Evolutionary conservation across 2,888 invertebrate genomes (phyloP), one percentile per base, ranked within the genome.

Genomic region (Pilophorus perplexus): DNA sequence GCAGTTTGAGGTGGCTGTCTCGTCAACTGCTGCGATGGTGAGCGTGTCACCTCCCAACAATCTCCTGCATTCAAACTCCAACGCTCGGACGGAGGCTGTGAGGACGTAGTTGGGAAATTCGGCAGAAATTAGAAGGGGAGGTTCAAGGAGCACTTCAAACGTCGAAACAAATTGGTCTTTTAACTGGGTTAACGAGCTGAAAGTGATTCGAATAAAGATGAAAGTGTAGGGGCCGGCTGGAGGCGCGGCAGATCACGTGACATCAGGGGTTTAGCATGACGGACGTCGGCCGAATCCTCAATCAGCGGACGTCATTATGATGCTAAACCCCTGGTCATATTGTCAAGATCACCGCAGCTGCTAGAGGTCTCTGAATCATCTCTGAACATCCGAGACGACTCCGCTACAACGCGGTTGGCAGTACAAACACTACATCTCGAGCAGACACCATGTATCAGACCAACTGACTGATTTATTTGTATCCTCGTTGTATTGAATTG

Each of bases 131-230:
- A 46, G 46, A 46, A 46, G 46, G 46, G 46, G 14, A 46, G 23
- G 12, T 46, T 46, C 46, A 46, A 46, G 46, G 46, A 46, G 46
- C 23, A 10, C 23, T 25, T 14, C 16, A 18, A 18, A 16, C 14
- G 18, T 20, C 6, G 12, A 22, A 22, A 46, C 46, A 23, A 46
- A 23, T 22, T 46, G 4, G 46, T n/a, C 22, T 25, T 25, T 46
- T 46, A 46, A 46, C 46, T 46, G 12, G 46, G 46, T 46, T 46
- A 46, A 46, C 46, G 46, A 46, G 46, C 46, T 14, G 46, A 46
- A 46, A 46, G 46, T 46, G 46, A 46, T 46, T 23, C 46, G 46
- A 46, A 46, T 46, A 25, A 23, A 46, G 46, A 46, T 46, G 46
- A 46, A 46, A 46, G 46, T 46, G 12, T n/a, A 23, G 46, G 46